Conservation (phyloP, 2,888 invertebrate species). For the Protonemura montana region DNA sequence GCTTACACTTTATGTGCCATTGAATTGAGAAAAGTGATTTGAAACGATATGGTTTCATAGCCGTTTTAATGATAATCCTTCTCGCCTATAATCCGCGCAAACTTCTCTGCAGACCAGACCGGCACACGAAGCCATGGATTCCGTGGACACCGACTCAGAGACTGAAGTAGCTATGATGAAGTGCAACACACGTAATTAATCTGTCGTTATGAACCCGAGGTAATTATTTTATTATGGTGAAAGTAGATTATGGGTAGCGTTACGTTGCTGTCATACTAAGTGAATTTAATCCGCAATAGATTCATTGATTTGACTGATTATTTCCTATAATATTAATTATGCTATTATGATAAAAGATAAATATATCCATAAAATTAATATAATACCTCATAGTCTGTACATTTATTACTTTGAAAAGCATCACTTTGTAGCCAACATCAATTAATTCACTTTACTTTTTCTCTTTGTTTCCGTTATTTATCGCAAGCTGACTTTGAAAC, state of each 20-base stretch:
- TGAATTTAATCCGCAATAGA: not conserved
- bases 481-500: not conserved
- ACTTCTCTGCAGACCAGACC: not conserved
- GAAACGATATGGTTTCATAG: slow-evolving; percentile 29
- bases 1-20: not conserved
- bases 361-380: not conserved
- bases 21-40: not conserved
- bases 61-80: not conserved
- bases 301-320: slow-evolving; percentile 5
- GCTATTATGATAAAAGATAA: not conserved
- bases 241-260: not conserved
- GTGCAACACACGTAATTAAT: slow-evolving; percentile 8
- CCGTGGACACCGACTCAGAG: not conserved
- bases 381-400: not conserved
- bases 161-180: not conserved
- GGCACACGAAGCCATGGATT: not conserved
- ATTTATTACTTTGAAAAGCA: not conserved
- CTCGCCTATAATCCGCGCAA: not conserved
- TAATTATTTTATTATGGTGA: slow-evolving; percentile 13
- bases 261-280: not conserved
- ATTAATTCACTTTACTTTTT: not conserved
- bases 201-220: not conserved
- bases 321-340: not conserved
- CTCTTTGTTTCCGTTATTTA: not conserved
- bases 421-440: not conserved